phyloP scores from a whole-genome alignment of 2,888 invertebrate species.

The Amaurobius ferox region DNA sequence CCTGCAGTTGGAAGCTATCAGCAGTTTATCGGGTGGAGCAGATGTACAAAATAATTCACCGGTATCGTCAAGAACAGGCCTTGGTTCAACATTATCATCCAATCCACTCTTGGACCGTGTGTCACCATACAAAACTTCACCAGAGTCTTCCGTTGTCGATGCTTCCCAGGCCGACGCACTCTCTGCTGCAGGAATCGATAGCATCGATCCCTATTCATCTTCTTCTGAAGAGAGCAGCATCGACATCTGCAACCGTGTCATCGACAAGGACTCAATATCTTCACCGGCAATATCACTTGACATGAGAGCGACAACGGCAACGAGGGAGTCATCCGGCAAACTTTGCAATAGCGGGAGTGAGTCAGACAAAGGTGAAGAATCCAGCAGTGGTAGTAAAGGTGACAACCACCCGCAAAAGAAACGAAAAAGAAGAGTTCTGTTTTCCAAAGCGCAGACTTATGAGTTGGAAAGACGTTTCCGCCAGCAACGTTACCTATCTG shows the following conservation, averaged over 20 bases:
- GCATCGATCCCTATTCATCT: conserved; percentile 41
- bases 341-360: conserved; percentile 32
- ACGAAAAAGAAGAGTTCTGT: conserved; percentile 95
- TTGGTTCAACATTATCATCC: neutral
- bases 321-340: neutral
- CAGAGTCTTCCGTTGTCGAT: conserved; percentile 35
- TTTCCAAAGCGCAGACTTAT: conserved; percentile 98
- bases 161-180: conserved; percentile 13
- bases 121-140: conserved; percentile 23
- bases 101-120: neutral
- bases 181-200: conserved; percentile 10
- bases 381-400: conserved; percentile 19
- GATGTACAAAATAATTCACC: conserved; percentile 27
- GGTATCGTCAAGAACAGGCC: neutral
- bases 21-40: neutral
- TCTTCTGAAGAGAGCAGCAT: conserved; percentile 61
- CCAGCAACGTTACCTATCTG: conserved; percentile 96
- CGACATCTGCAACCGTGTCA: conserved; percentile 52
- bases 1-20: conserved; percentile 25
- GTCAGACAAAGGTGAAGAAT: conserved; percentile 52
- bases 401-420: conserved; percentile 82
- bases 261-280: conserved; percentile 28
- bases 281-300: neutral
- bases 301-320: neutral
- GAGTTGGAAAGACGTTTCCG: conserved; percentile 95